phyloP scores from a whole-genome alignment of 2,113 vertebrate genomes.

The Azemiops feae region DNA sequence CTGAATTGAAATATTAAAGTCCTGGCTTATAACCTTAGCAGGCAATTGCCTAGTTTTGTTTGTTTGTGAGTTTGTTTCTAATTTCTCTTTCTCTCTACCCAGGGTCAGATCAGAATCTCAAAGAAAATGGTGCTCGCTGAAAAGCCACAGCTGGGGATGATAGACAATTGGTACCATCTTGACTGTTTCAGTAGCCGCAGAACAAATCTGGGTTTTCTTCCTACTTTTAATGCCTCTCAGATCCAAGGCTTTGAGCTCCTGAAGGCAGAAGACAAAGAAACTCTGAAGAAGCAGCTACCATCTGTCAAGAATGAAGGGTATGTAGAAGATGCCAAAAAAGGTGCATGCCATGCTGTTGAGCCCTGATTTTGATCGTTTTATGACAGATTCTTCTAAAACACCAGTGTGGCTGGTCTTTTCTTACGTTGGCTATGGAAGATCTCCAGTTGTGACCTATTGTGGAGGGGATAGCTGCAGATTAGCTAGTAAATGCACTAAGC shows the following conservation, averaged over 20 bases:
- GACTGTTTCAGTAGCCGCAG: constrained; percentile 85
- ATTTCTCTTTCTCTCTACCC: not conserved
- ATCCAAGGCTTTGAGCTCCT: constrained; percentile 86
- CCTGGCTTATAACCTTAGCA: not conserved
- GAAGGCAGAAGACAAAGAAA: constrained; percentile 83
- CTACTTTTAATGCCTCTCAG: constrained; percentile 80
- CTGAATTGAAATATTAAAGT: constrained; percentile 11
- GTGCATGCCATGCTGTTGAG: accelerated
- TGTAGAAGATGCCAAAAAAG: constrained; percentile 16
- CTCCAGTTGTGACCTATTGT: not conserved
- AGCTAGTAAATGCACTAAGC: not conserved
- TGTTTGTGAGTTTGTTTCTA: not conserved
- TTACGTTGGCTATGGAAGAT: not conserved
- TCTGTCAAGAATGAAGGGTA: constrained; percentile 86
- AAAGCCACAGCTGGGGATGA: constrained; percentile 94
- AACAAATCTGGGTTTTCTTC: constrained; percentile 86
- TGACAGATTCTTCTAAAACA: not conserved
- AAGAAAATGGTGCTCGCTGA: constrained; percentile 93
- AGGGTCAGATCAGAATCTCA: constrained; percentile 94
- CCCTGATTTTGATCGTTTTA: not conserved
- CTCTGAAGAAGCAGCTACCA: constrained; percentile 87
- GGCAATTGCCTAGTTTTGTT: not conserved
- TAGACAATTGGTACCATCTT: constrained; percentile 97
- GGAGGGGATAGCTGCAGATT: not conserved
- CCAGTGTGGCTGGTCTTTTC: not conserved